Evolutionary conservation across 2,888 invertebrate genomes (phyloP).

Genomic region (Thecophora atra): DNA sequence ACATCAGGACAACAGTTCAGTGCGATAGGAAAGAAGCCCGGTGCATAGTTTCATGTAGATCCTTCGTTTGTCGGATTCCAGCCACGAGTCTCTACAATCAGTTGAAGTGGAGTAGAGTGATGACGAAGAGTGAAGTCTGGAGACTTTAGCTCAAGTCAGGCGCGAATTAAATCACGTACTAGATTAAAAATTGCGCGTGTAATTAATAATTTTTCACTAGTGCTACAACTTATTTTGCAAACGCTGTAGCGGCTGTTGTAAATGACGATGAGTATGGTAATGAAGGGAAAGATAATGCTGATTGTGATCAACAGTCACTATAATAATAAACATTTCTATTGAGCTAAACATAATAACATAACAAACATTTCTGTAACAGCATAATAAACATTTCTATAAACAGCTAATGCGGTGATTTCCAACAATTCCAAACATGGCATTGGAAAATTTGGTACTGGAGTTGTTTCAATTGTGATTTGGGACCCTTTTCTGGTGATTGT

Average conservation of each 20-base stretch:
- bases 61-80: conserved; percentile 29
- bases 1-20: not conserved
- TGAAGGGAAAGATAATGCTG: not conserved
- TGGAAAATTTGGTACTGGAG: too few relatives aligned
- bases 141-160: conserved; percentile 38
- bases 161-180: conserved; percentile 65
- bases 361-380: too few relatives aligned
- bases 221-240: conserved; percentile 36
- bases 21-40: not conserved
- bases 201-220: conserved; percentile 60
- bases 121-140: too few relatives aligned
- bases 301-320: not conserved
- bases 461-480: too few relatives aligned
- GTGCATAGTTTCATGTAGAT: conserved; percentile 26
- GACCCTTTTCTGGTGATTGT: too few relatives aligned
- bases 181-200: conserved; percentile 66
- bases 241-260: not conserved
- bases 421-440: not conserved
- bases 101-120: not conserved
- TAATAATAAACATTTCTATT: too few relatives aligned
- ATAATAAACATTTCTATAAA: too few relatives aligned
- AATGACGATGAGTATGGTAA: too few relatives aligned
- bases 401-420: too few relatives aligned
- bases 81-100: not conserved
- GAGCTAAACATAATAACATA: too few relatives aligned